Evolutionary conservation across 2,888 invertebrate species (phyloP).

Genomic region (Ectemnius lituratus): DNA sequence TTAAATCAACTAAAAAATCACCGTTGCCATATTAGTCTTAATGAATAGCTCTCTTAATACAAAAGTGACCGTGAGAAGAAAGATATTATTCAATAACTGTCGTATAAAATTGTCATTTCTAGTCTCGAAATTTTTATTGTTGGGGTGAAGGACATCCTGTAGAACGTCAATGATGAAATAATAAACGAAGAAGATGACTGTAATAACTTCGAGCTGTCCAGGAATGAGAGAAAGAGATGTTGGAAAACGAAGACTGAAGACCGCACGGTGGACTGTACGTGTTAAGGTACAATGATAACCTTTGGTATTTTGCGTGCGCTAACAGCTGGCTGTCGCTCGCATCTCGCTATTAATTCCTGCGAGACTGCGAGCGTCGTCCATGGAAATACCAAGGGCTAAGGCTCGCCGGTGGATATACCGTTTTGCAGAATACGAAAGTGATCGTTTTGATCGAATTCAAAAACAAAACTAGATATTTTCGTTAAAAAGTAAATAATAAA

Average conservation of each 20-base stretch:
- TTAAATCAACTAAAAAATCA: too few relatives aligned
- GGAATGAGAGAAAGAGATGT: conserved; percentile 1
- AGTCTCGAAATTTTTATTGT: too few relatives aligned
- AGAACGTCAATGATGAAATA: too few relatives aligned
- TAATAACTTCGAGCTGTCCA: neutral
- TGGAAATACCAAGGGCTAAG: conserved; percentile 54
- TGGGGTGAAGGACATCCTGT: too few relatives aligned
- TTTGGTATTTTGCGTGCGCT: conserved; percentile 58
- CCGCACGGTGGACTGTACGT: conserved; percentile 23
- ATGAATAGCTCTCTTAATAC: too few relatives aligned
- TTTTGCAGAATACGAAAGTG: conserved; percentile 46
- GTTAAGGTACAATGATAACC: conserved; percentile 58
- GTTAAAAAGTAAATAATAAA: too few relatives aligned
- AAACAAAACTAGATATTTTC: conserved; percentile 19
- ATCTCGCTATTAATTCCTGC: conserved; percentile 56
- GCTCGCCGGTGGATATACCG: conserved; percentile 27
- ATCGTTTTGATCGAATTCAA: conserved; percentile 22
- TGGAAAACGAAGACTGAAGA: conserved; percentile 17
- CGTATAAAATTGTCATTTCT: too few relatives aligned
- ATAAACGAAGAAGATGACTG: neutral
- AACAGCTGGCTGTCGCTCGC: conserved; percentile 52
- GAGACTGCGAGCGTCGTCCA: conserved; percentile 34
- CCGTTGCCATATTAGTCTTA: too few relatives aligned
- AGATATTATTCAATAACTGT: too few relatives aligned
- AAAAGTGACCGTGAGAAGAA: too few relatives aligned